phyloP scores from a whole-genome alignment of 2,797 vertebrate genomes.

The Pseudochirops cupreus region DNA sequence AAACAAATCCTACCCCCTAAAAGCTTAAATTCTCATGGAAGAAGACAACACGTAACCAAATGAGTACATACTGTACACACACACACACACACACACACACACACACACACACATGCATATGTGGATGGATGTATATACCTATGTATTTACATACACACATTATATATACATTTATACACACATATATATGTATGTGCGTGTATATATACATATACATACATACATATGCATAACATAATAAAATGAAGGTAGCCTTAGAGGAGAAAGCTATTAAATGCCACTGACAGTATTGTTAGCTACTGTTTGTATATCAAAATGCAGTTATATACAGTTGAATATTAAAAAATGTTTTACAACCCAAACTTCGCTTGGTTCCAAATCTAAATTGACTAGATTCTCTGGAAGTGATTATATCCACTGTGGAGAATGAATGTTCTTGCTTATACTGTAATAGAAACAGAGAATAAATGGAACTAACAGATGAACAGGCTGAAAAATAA shows the following conservation, averaged over 20 bases:
- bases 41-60: background rate
- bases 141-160: too few species aligned
- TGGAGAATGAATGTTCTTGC: background rate
- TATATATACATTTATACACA: too few species aligned
- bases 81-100: too few species aligned
- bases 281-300: conserved; percentile 68
- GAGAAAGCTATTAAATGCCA: background rate
- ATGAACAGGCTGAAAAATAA: background rate
- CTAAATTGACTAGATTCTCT: background rate
- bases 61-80: background rate
- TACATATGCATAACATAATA: background rate
- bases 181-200: too few species aligned
- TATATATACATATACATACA: background rate
- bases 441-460: conserved; percentile 14
- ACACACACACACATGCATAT: too few species aligned
- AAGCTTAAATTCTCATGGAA: background rate
- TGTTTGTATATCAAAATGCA: conserved; percentile 63
- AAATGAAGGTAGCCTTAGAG: background rate
- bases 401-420: background rate
- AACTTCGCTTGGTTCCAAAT: background rate
- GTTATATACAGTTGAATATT: background rate
- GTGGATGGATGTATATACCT: too few species aligned
- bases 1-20: background rate
- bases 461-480: background rate
- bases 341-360: conserved; percentile 12